Evolutionary conservation across 2,113 vertebrate species (phyloP), one percentile per base, ranked within the genome.

Genomic region (Xyliphius kryptos): DNA sequence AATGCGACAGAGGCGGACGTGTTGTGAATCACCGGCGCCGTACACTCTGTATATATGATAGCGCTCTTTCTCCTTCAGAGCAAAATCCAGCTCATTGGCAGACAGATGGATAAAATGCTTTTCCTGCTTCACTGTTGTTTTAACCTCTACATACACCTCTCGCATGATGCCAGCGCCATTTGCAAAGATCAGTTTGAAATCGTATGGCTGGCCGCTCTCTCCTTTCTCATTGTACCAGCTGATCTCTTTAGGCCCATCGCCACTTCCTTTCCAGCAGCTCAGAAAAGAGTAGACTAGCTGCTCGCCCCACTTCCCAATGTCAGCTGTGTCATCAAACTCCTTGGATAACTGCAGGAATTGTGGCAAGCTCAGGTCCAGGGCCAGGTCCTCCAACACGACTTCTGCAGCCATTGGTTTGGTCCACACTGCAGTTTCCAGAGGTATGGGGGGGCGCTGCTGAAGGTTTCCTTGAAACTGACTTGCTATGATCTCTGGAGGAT

Each of bases 11-110:
- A 89, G 77, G 1, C 80, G 84, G 0, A 83, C 86, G 2, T 74
- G 77, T 4, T 79, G 68, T 0, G 80, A 72, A 5, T 87, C 82
- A 3, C 87, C 87, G 0, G 85, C 82, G 2, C 71, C 83, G 70
- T 87, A 89, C 44, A 89, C 86, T 19, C 86, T 62, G 67, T 76
- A 87, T 3, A 89, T 66, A 77, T 89, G 86, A 56, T 86, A 89
- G 0, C 60, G 72, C 37, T 85, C 84, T 53, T 70, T 87, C 70
- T 83, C 78, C 22, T 69, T 82, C 69, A 89, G 78, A 0, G 88
- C 87, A 50, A 89, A 78, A 65, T 87, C 77, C 74, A 89, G 76
- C 78, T 89, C 86, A 14, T 87, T 89, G 58, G 83, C 85, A 0
- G 87, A 89, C 44, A 89, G 74, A 53, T 78, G 80, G 43, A 88